Conservation (phyloP, 2,888 invertebrate species). For the Ormyrus rosae region DNA sequence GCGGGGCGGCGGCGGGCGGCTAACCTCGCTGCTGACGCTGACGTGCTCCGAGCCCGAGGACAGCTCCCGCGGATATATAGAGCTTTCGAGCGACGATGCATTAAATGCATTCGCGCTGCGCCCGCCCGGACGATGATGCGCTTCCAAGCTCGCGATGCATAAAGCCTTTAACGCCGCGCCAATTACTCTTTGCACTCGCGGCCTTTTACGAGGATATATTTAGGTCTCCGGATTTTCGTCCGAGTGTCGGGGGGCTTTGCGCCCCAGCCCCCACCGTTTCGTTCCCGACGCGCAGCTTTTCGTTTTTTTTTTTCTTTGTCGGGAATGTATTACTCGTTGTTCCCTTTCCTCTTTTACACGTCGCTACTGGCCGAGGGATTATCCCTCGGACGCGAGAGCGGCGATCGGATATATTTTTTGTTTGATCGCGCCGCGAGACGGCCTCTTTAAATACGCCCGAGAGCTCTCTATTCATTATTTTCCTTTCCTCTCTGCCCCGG, state of each 20-base stretch:
- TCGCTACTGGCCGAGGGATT: constrained; percentile 16
- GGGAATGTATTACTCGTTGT: not conserved
- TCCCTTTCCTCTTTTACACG: not conserved
- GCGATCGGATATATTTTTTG: constrained; percentile 44
- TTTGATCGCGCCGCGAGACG: constrained; percentile 7
- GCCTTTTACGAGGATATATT: not conserved
- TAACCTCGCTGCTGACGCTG: too few relatives aligned
- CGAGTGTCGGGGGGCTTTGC: not conserved
- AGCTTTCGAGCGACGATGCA: not conserved
- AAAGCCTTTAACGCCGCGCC: not conserved
- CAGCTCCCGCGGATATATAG: too few relatives aligned
- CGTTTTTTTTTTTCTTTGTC: not conserved
- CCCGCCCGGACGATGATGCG: not conserved
- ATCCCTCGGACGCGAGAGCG: constrained; percentile 2
- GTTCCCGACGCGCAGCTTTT: not conserved
- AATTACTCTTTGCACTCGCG: constrained; percentile 31
- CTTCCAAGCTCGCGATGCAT: not conserved
- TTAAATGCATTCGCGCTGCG: constrained; percentile 20
- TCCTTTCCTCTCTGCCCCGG: not conserved
- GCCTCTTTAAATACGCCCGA: constrained; percentile 24
- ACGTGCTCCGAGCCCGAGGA: too few relatives aligned
- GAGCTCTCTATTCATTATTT: constrained; percentile 38
- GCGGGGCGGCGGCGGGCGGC: too few relatives aligned
- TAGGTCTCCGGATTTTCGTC: not conserved
- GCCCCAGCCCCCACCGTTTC: not conserved